A percentile compares a stretch with the other conserved stretches of the same genome.
phyloP scores from a whole-genome alignment of 2,888 invertebrate genomes.

The Cosmopolites sordidus region DNA sequence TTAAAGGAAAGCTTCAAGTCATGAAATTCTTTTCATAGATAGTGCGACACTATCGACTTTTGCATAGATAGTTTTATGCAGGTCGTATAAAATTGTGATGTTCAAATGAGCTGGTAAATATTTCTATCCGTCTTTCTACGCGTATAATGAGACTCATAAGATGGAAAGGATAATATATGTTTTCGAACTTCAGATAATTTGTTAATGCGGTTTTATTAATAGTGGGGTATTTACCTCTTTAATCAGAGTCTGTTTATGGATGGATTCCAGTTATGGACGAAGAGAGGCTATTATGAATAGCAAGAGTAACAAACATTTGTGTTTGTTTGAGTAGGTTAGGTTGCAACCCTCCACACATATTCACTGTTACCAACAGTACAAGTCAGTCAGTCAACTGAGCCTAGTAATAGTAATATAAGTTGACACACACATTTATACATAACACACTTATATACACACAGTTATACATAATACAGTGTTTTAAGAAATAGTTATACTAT shows the following conservation, averaged over 20 bases:
- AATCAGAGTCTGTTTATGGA: neutral
- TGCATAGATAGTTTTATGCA: too few species aligned
- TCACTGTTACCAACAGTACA: too few species aligned
- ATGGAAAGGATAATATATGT: conserved; percentile 23
- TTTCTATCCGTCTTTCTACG: conserved; percentile 9
- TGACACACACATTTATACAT: too few species aligned
- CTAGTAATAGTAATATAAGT: too few species aligned
- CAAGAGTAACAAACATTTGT: neutral
- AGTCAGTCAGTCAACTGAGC: too few species aligned
- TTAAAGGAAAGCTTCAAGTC: conserved; percentile 19
- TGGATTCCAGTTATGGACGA: neutral
- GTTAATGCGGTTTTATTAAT: neutral
- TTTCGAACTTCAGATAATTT: conserved; percentile 8
- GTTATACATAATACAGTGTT: too few species aligned
- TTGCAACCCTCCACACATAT: too few species aligned
- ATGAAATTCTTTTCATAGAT: conserved; percentile 22
- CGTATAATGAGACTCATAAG: conserved; percentile 19
- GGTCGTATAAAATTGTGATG: conserved; percentile 16
- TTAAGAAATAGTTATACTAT: too few species aligned
- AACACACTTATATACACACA: too few species aligned
- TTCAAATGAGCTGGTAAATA: conserved; percentile 10
- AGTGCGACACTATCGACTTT: conserved; percentile 8
- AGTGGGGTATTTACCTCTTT: neutral
- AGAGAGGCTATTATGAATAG: neutral
- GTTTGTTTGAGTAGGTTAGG: too few species aligned